Conservation (phyloP, 1,140 invertebrate genomes). For the Marisa cornuarietis region DNA sequence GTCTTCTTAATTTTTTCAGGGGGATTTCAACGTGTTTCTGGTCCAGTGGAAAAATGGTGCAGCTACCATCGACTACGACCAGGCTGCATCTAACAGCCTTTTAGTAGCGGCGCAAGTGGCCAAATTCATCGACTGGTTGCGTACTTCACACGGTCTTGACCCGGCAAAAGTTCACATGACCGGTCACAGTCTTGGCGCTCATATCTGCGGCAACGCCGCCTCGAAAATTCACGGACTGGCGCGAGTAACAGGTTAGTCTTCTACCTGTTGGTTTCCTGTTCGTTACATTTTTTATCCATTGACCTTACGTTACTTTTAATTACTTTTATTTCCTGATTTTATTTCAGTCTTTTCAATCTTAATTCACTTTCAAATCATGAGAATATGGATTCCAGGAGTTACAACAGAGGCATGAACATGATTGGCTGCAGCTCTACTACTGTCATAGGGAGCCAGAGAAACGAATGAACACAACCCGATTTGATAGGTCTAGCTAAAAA, state of each 20-base stretch:
- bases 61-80: slow-evolving; percentile 78
- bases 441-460: too few species aligned
- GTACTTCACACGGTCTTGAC: slow-evolving; percentile 13
- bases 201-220: slow-evolving; percentile 88
- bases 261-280: not conserved
- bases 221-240: slow-evolving; percentile 82
- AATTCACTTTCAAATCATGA: too few species aligned
- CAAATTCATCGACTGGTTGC: slow-evolving; percentile 71
- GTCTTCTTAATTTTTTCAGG: slow-evolving; percentile 49
- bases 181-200: slow-evolving; percentile 91
- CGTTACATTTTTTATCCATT: not conserved
- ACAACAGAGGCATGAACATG: too few species aligned
- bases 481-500: too few species aligned
- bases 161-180: slow-evolving; percentile 75
- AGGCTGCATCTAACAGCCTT: slow-evolving; percentile 90
- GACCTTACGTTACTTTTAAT: not conserved
- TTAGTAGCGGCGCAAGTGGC: slow-evolving; percentile 90
- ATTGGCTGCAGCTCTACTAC: too few species aligned
- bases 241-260: slow-evolving; percentile 72
- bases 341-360: not conserved
- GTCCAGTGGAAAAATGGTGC: slow-evolving; percentile 88
- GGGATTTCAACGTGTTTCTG: slow-evolving; percentile 71
- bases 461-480: too few species aligned
- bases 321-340: not conserved
- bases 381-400: too few species aligned